Evolutionary conservation across 1,140 invertebrate species (phyloP).

Genomic region (Ooceraea biroi): DNA sequence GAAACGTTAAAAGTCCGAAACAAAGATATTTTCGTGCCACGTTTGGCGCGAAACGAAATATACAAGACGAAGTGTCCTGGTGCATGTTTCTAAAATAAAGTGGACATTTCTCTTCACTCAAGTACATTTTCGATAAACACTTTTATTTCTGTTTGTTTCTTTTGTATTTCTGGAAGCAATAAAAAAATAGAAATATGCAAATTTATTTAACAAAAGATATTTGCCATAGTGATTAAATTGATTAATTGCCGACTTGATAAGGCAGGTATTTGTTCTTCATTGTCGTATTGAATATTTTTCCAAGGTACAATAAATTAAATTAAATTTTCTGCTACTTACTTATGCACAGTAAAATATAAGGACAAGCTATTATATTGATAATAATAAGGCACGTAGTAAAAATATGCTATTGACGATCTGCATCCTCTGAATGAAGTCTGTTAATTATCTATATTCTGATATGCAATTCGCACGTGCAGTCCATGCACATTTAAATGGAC

Average conservation of each 20-base stretch:
- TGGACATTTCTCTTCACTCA: neutral
- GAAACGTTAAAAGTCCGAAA: conserved; percentile 23
- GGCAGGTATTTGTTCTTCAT: neutral
- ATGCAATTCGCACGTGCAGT: neutral
- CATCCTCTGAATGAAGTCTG: neutral
- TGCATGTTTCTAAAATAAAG: conserved; percentile 11
- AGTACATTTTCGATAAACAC: neutral
- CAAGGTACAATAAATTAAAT: conserved; percentile 8
- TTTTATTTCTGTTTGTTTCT: neutral
- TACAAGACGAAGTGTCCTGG: neutral
- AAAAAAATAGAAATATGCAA: neutral
- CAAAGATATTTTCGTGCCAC: conserved; percentile 13
- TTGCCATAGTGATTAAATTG: neutral
- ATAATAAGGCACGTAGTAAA: too few relatives aligned
- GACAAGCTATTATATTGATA: too few relatives aligned
- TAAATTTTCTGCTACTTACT: too few relatives aligned
- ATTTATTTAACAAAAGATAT: neutral
- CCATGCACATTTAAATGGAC: neutral
- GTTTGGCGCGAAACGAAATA: neutral
- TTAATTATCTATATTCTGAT: conserved; percentile 16
- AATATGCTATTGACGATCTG: too few relatives aligned
- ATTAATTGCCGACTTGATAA: neutral
- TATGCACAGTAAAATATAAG: too few relatives aligned
- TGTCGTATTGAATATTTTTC: neutral
- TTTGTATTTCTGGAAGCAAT: too few relatives aligned